Percentiles rank a stretch among this genome's conserved stretches.
phyloP scores from a whole-genome alignment of 2,113 vertebrate species.

The Sceloporus undulatus region DNA sequence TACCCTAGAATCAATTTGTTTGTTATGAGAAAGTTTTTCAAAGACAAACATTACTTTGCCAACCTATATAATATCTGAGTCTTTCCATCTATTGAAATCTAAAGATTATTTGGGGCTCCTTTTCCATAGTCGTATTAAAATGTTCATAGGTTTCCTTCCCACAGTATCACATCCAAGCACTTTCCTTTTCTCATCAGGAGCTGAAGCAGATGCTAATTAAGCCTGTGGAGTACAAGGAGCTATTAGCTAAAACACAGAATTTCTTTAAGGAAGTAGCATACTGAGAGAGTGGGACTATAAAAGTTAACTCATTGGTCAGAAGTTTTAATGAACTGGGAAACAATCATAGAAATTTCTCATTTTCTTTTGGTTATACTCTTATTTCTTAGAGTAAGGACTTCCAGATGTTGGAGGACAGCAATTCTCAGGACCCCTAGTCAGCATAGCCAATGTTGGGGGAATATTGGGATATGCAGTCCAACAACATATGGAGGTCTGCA shows the following conservation, averaged over 20 bases:
- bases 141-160: neutral
- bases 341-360: neutral
- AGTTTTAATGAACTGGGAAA: slow-evolving; percentile 19
- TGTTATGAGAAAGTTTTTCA: neutral
- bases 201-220: neutral
- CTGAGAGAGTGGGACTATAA: slow-evolving; percentile 3
- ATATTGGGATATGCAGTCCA: too few species aligned
- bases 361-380: neutral
- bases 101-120: slow-evolving; percentile 1
- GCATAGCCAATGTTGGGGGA: too few species aligned
- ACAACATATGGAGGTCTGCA: too few species aligned
- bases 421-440: too few species aligned
- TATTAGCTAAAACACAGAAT: slow-evolving; percentile 1
- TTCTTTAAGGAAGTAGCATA: slow-evolving; percentile 17
- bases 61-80: neutral
- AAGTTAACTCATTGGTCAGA: slow-evolving; percentile 13
- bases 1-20: neutral
- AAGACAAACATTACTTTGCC: neutral
- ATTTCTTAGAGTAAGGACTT: neutral
- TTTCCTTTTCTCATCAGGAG: slow-evolving; percentile 1
- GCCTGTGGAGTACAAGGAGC: slow-evolving; percentile 12
- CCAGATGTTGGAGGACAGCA: too few species aligned
- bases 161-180: neutral
- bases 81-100: neutral
- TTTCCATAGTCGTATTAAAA: slow-evolving; percentile 5